A percentile compares a stretch with the other conserved stretches of the same genome.
Evolutionary conservation across 35 echinoderm and acorn worm species (phyloP).

Genomic region (Hemicentrotus pulcherrimus): DNA sequence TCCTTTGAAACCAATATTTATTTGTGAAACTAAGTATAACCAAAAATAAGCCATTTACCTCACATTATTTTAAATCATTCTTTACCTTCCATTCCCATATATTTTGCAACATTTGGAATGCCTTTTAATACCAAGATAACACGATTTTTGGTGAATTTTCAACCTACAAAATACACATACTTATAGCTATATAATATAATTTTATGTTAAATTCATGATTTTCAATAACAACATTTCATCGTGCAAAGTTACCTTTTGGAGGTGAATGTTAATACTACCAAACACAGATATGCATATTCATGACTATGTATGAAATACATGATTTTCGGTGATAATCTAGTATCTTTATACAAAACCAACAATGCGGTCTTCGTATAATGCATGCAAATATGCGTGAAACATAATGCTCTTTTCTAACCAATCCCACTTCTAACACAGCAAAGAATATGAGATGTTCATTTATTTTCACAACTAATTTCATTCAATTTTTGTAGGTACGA

Average conservation of each 20-base stretch:
- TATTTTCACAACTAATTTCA: neutral
- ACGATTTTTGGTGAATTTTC: neutral
- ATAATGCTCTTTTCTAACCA: neutral
- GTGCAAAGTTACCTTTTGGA: neutral
- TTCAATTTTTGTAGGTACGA: neutral
- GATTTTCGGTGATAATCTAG: neutral
- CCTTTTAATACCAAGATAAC: neutral
- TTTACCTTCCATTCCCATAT: neutral
- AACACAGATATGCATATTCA: neutral
- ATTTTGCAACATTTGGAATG: neutral
- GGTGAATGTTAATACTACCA: neutral
- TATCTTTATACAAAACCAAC: neutral
- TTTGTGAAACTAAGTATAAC: slow-evolving; percentile 3
- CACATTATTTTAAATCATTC: neutral
- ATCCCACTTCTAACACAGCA: neutral
- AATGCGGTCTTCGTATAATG: neutral
- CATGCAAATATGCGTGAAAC: neutral
- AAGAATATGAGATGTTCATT: neutral
- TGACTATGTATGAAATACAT: neutral
- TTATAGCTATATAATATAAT: neutral
- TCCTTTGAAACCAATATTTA: slow-evolving; percentile 13
- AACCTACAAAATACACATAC: neutral
- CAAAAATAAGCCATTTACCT: neutral
- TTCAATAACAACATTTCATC: neutral
- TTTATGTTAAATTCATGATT: neutral